Percentiles rank a stretch among this genome's conserved stretches.
These are phyloP conservation scores for Triplophysa bombifrons DNA, from an alignment of 2,797 vertebrate genomes.

Conservation along the genomic window DNA sequence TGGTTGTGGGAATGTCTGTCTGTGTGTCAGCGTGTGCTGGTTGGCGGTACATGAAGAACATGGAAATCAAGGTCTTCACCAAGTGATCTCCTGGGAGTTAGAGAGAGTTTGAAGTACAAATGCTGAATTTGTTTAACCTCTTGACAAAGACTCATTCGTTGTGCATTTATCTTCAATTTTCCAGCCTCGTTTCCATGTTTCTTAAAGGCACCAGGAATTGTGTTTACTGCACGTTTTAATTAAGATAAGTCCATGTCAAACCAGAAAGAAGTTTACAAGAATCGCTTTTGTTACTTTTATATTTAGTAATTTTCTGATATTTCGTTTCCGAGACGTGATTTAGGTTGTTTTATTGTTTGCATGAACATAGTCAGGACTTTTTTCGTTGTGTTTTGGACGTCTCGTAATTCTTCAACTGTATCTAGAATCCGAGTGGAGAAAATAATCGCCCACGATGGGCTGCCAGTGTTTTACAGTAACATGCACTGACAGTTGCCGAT, in stretches of 20 bases:
- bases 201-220: constrained; percentile 3
- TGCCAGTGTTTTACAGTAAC: constrained; percentile 46
- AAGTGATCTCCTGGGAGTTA: constrained; percentile 48
- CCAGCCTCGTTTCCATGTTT: constrained; percentile 17
- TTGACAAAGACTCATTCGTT: constrained; percentile 22
- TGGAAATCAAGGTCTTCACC: constrained; percentile 46
- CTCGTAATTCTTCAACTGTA: neutral
- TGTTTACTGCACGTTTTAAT: constrained; percentile 33
- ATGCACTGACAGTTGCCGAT: constrained; percentile 64
- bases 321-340: neutral
- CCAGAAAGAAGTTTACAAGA: neutral
- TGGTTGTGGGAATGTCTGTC: constrained; percentile 38
- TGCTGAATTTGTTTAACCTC: constrained; percentile 50
- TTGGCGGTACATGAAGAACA: constrained; percentile 55
- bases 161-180: constrained; percentile 29
- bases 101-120: constrained; percentile 43
- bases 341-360: neutral
- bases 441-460: constrained; percentile 15
- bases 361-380: neutral
- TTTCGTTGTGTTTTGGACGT: neutral
- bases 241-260: neutral
- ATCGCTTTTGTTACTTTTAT: neutral
- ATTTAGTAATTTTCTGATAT: neutral
- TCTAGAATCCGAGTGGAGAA: constrained; percentile 17
- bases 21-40: constrained; percentile 39